Conservation (phyloP, 1,140 invertebrate genomes). For the Drosophila rhopaloa region DNA sequence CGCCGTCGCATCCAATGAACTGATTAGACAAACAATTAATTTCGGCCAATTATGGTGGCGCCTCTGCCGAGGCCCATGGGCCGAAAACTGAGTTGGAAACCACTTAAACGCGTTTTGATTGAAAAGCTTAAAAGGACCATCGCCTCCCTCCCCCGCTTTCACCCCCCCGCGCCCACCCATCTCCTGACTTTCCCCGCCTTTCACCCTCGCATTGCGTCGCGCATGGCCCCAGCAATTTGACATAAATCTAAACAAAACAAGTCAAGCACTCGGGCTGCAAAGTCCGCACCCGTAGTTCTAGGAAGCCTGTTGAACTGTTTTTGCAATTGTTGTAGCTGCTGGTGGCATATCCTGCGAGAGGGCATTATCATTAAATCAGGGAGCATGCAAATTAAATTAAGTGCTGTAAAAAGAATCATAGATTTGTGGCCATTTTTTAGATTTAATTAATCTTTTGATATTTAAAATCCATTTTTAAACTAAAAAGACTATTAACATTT, state of each 20-base stretch:
- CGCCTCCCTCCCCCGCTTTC: not conserved
- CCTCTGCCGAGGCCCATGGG: constrained; percentile 11
- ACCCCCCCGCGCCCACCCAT: not conserved
- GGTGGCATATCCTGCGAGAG: constrained; percentile 8
- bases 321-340: constrained; percentile 38
- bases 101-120: constrained; percentile 78
- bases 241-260: constrained; percentile 82
- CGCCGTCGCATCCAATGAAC: constrained; percentile 65
- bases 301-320: constrained; percentile 51
- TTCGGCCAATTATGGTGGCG: constrained; percentile 65
- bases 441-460: too few relatives aligned
- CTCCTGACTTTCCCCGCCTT: not conserved
- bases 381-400: not conserved
- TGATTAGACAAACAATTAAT: constrained; percentile 82
- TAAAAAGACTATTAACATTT: too few relatives aligned
- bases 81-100: constrained; percentile 56
- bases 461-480: too few relatives aligned
- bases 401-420: too few relatives aligned
- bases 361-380: not conserved
- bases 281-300: constrained; percentile 24
- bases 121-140: constrained; percentile 72
- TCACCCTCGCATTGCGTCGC: not conserved
- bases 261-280: constrained; percentile 25
- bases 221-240: constrained; percentile 67
- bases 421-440: too few relatives aligned